Evolutionary conservation across 2,888 invertebrate genomes (phyloP).

Genomic region (Dicranocentrus wangi): DNA sequence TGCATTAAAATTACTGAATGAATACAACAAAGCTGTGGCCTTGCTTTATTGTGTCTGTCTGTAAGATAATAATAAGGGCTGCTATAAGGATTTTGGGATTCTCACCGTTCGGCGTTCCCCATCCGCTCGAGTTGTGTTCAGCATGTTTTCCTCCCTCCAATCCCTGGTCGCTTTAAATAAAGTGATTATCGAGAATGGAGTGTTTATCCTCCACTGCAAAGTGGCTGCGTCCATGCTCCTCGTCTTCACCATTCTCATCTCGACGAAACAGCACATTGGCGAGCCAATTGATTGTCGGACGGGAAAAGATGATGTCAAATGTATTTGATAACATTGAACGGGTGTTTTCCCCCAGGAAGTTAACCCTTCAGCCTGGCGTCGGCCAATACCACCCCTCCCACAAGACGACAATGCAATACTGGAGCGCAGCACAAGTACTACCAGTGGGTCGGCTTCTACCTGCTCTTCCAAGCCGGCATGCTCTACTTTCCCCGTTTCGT

Average conservation of each 20-base stretch:
- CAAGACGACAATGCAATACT: too few species aligned
- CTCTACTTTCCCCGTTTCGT: slow-evolving; percentile 85
- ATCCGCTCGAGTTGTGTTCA: slow-evolving; percentile 82
- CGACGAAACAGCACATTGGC: slow-evolving; percentile 95
- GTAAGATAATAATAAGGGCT: too few species aligned
- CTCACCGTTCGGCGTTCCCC: too few species aligned
- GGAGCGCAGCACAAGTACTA: slow-evolving; percentile 92
- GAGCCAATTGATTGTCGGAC: slow-evolving; percentile 93
- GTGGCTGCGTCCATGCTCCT: slow-evolving; percentile 90
- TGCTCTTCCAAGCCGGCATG: slow-evolving; percentile 85
- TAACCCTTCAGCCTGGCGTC: slow-evolving; percentile 82
- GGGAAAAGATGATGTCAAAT: slow-evolving; percentile 82
- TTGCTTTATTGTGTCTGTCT: too few species aligned
- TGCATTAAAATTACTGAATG: too few species aligned
- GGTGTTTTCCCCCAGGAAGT: slow-evolving; percentile 35
- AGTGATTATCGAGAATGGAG: slow-evolving; percentile 94
- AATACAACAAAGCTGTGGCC: too few species aligned
- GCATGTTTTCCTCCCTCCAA: slow-evolving; percentile 94
- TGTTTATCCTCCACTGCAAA: slow-evolving; percentile 94
- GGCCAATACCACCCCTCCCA: slow-evolving; percentile 75
- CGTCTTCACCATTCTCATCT: slow-evolving; percentile 92
- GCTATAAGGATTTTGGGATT: background rate
- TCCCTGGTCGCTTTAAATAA: slow-evolving; percentile 91
- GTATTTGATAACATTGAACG: too few species aligned
- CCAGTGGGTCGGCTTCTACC: slow-evolving; percentile 94